Evolutionary conservation across 2,888 invertebrate genomes (phyloP).

Genomic region (Dicyrtomina minuta): DNA sequence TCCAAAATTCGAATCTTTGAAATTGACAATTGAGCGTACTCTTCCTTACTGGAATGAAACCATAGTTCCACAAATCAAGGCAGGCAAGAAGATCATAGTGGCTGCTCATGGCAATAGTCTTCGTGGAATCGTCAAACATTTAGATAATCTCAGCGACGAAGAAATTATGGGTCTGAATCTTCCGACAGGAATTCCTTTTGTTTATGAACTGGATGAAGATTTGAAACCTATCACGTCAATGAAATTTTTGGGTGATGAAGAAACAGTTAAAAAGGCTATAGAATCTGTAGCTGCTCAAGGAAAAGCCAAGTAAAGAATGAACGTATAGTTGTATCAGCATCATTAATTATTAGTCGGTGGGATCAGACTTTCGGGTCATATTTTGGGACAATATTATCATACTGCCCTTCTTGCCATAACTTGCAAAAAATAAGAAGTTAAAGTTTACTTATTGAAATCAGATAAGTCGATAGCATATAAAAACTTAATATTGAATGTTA

Average conservation of each 20-base stretch:
- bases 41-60: slow-evolving; percentile 83
- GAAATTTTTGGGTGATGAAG: slow-evolving; percentile 74
- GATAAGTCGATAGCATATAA: no score
- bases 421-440: no score
- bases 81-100: slow-evolving; percentile 75
- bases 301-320: slow-evolving; percentile 65
- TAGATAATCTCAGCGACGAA: slow-evolving; percentile 73
- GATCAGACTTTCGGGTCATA: not conserved
- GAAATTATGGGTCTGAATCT: slow-evolving; percentile 74
- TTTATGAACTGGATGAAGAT: slow-evolving; percentile 72
- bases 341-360: not conserved
- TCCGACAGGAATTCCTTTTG: slow-evolving; percentile 78
- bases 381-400: no score
- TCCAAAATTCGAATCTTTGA: slow-evolving; percentile 79
- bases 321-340: not conserved
- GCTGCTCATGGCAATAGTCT: slow-evolving; percentile 86
- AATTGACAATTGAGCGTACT: slow-evolving; percentile 77
- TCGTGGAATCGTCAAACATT: slow-evolving; percentile 80
- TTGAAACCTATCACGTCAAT: slow-evolving; percentile 70
- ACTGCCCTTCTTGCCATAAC: no score
- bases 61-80: slow-evolving; percentile 79
- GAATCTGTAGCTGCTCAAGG: slow-evolving; percentile 77
- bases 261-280: slow-evolving; percentile 74
- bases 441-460: no score
- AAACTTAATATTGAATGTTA: no score